These are phyloP conservation scores for Ypsolopha sequella DNA, from an alignment of 2,888 invertebrate species.

Conservation along the genomic window DNA sequence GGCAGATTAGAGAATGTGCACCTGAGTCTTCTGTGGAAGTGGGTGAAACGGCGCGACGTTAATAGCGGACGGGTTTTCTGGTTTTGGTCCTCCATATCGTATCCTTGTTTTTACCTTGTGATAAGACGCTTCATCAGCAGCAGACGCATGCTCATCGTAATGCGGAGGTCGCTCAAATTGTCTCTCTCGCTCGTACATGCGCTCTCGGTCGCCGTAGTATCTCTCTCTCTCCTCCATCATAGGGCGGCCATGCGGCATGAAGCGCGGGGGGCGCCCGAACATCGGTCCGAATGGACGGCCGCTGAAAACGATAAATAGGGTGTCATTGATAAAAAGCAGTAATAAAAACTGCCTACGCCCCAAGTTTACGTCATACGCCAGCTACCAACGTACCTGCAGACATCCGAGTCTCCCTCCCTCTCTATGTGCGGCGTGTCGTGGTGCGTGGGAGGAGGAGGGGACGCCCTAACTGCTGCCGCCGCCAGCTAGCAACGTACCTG, in stretches of 20 bases:
- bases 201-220: constrained; percentile 33
- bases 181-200: constrained; percentile 44
- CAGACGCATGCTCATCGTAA: constrained; percentile 42
- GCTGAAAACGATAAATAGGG: background rate
- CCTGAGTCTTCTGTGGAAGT: too few species aligned
- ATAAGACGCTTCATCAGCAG: constrained; percentile 39
- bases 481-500: background rate
- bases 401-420: constrained; percentile 12
- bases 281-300: constrained; percentile 36
- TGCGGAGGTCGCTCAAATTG: constrained; percentile 44
- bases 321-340: too few species aligned
- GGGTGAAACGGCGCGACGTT: too few species aligned
- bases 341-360: too few species aligned
- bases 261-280: constrained; percentile 33
- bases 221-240: constrained; percentile 39
- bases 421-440: background rate
- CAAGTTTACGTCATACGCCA: too few species aligned
- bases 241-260: constrained; percentile 1
- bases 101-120: constrained; percentile 38
- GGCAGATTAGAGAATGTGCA: too few species aligned
- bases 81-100: too few species aligned
- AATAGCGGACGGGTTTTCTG: too few species aligned
- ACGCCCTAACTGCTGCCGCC: background rate
- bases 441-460: background rate
- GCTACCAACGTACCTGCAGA: background rate